Conservation (phyloP, 2,888 invertebrate species). For the Operophtera brumata region DNA sequence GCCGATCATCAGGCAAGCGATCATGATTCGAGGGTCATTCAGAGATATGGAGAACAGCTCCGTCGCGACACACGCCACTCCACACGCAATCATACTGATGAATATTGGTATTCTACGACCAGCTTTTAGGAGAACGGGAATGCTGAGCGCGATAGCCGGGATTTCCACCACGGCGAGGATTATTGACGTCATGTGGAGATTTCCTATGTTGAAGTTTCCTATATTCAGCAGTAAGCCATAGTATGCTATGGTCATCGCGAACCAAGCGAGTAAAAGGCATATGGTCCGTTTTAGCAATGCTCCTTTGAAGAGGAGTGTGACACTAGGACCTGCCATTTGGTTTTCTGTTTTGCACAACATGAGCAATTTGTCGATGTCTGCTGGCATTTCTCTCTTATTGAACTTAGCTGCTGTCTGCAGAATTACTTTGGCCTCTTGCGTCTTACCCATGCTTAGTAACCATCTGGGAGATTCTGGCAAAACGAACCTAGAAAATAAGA, state of each 20-base stretch:
- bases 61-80: constrained; percentile 85
- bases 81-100: constrained; percentile 84
- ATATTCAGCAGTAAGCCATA: constrained; percentile 88
- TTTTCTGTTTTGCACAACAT: constrained; percentile 73
- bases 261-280: constrained; percentile 87
- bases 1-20: constrained; percentile 88
- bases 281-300: constrained; percentile 84
- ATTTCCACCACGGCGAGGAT: constrained; percentile 88
- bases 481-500: constrained; percentile 81
- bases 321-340: constrained; percentile 74
- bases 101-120: constrained; percentile 87
- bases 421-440: constrained; percentile 84
- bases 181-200: constrained; percentile 87
- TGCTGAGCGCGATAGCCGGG: constrained; percentile 88
- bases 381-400: constrained; percentile 83
- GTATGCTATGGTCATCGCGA: constrained; percentile 88
- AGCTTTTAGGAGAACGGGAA: constrained; percentile 86
- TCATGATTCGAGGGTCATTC: constrained; percentile 84
- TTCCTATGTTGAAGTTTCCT: constrained; percentile 86
- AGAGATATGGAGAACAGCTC: constrained; percentile 77
- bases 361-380: constrained; percentile 85
- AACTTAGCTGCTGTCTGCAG: constrained; percentile 83
- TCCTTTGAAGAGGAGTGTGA: constrained; percentile 84
- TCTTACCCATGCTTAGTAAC: constrained; percentile 86
- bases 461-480: constrained; percentile 91